phyloP scores from a whole-genome alignment of 2,113 vertebrate species.

The Cardinalis cardinalis region DNA sequence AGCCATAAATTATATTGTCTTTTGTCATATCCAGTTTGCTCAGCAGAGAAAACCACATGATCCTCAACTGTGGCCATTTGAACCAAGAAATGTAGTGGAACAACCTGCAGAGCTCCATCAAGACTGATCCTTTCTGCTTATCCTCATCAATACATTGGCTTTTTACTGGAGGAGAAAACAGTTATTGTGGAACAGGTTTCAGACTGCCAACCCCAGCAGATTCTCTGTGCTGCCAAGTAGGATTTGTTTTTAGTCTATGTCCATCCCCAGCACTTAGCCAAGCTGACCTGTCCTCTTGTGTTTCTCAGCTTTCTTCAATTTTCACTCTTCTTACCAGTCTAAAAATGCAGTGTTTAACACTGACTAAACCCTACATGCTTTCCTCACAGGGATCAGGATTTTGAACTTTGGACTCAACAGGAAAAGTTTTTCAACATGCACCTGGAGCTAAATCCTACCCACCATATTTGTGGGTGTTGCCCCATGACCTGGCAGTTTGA shows the following conservation, averaged over 20 bases:
- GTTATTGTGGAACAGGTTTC: not conserved
- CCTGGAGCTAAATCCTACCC: not conserved
- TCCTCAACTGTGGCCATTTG: constrained; percentile 8
- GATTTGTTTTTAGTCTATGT: not conserved
- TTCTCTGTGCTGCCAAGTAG: not conserved
- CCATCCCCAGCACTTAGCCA: not conserved
- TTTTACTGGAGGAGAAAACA: constrained; percentile 27
- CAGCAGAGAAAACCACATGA: constrained; percentile 31
- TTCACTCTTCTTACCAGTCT: not conserved
- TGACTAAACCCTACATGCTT: not conserved
- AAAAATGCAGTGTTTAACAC: not conserved
- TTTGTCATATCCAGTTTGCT: constrained; percentile 29
- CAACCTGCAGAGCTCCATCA: constrained; percentile 11
- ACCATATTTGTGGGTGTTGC: not conserved
- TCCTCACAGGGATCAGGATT: not conserved
- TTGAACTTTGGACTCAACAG: not conserved
- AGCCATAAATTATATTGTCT: not conserved
- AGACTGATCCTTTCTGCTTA: constrained; percentile 49
- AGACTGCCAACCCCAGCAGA: constrained; percentile 21
- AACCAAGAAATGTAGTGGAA: constrained; percentile 34
- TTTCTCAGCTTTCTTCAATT: not conserved
- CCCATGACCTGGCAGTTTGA: not conserved
- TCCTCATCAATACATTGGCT: constrained; percentile 36
- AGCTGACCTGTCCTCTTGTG: not conserved
- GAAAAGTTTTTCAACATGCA: not conserved